Base-by-base conservation (phyloP, 1,140 invertebrate species). In the Lutraria rhynchaena region DNA sequence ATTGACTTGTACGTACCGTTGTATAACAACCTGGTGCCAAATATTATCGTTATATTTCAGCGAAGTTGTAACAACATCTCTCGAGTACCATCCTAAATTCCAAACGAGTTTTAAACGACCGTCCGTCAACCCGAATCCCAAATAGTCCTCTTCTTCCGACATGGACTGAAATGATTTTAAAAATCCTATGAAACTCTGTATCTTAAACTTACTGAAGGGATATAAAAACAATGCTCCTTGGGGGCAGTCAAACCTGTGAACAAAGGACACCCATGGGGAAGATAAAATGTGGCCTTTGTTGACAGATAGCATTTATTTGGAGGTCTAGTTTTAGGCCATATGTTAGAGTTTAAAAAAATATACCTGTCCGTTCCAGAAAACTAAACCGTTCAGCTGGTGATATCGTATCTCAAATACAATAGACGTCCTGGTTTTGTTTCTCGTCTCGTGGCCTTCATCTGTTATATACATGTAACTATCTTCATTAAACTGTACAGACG, bases 281-380 rank as follows among this genome's bases (percentile, higher is more conserved):
- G n/a, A n/a, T n/a, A n/a, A n/a, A n/a, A n/a, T n/a, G n/a, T n/a
- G n/a, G n/a, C n/a, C n/a, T n/a, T n/a, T n/a, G n/a, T n/a, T n/a
- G n/a, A n/a, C n/a, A n/a, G n/a, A n/a, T n/a, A n/a, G n/a, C n/a
- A n/a, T n/a, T n/a, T n/a, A n/a, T n/a, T n/a, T n/a, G n/a, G n/a
- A n/a, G n/a, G n/a, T n/a, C n/a, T n/a, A n/a, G n/a, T n/a, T n/a
- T n/a, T n/a, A n/a, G n/a, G n/a, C n/a, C n/a, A n/a, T n/a, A n/a
- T n/a, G n/a, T n/a, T n/a, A n/a, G n/a, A n/a, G n/a, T n/a, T n/a
- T n/a, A 29, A 33, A 63, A 63, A 19, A 15, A 37, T 41, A 31
- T 35, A 70, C 67, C 67, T 70, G 44, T 5, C 67, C 67, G 33
- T 53, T 70, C 67, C 67, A 70, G 15, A 70, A 29, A 31, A 70